Evolutionary conservation across 2,888 invertebrate genomes (phyloP).

Genomic region (Charanyca ferruginea): DNA sequence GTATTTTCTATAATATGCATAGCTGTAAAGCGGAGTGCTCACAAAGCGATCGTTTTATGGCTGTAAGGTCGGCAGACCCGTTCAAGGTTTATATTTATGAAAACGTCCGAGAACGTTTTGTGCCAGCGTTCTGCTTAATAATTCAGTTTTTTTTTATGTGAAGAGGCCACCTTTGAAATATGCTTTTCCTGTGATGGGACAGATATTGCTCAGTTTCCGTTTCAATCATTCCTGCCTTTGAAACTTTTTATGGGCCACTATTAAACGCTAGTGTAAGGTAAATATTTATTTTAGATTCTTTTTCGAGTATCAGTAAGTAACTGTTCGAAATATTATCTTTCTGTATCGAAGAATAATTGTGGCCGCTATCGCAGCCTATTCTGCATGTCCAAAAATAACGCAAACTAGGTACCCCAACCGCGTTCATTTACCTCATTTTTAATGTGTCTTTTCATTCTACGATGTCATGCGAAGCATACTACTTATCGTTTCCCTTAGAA

Average conservation of each 20-base stretch:
- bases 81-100: slow-evolving; percentile 78
- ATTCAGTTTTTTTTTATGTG: slow-evolving; percentile 62
- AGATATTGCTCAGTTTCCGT: slow-evolving; percentile 43
- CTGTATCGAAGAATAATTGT: neutral
- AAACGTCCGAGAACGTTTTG: slow-evolving; percentile 64
- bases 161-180: slow-evolving; percentile 54
- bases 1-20: slow-evolving; percentile 66
- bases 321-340: slow-evolving; percentile 9
- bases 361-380: neutral
- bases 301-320: slow-evolving; percentile 23
- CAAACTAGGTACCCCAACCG: neutral
- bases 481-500: slow-evolving; percentile 3
- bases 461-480: slow-evolving; percentile 15
- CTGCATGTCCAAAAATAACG: neutral
- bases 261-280: slow-evolving; percentile 38
- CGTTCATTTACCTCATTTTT: slow-evolving; percentile 2
- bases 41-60: slow-evolving; percentile 69
- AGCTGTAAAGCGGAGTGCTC: slow-evolving; percentile 65
- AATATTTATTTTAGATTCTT: slow-evolving; percentile 43
- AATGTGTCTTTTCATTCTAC: slow-evolving; percentile 2
- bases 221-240: slow-evolving; percentile 42
- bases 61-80: slow-evolving; percentile 74
- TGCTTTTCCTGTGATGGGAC: slow-evolving; percentile 42
- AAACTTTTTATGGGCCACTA: slow-evolving; percentile 33
- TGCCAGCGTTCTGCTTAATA: slow-evolving; percentile 66